Percentiles rank a stretch among this genome's conserved stretches.
phyloP scores from a whole-genome alignment of 92 coral and sea anemone genomes.

The Nematostella vectensis region DNA sequence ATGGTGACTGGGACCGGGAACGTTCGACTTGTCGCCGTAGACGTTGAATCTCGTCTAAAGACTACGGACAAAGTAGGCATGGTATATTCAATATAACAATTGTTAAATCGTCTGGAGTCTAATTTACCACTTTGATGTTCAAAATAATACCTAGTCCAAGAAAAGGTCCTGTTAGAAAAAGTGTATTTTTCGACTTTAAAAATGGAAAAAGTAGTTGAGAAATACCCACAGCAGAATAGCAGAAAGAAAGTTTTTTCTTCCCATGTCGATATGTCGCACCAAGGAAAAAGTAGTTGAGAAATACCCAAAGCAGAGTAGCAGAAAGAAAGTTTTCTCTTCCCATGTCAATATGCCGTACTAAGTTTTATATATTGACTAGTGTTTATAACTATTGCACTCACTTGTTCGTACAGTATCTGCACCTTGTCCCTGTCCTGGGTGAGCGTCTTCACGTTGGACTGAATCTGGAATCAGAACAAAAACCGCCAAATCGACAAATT shows the following conservation, averaged over 20 bases:
- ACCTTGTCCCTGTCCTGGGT: slow-evolving; percentile 85
- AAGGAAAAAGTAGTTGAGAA: too few species aligned
- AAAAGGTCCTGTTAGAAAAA: too few species aligned
- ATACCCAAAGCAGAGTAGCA: too few species aligned
- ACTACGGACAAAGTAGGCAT: slow-evolving; percentile 27
- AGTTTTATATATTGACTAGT: background rate
- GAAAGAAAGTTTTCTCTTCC: too few species aligned
- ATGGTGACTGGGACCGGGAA: slow-evolving; percentile 93
- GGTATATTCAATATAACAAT: background rate
- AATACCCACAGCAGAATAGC: too few species aligned
- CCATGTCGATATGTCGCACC: too few species aligned
- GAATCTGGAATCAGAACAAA: slow-evolving; percentile 50
- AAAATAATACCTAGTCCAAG: too few species aligned
- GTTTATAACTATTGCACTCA: slow-evolving; percentile 3
- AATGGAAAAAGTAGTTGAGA: too few species aligned
- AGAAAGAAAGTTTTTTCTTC: too few species aligned
- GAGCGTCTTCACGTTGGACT: slow-evolving; percentile 75
- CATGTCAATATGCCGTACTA: too few species aligned
- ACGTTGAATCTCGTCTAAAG: slow-evolving; percentile 91
- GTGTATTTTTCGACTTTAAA: too few species aligned
- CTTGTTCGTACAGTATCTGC: slow-evolving; percentile 93
- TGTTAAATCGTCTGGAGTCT: background rate
- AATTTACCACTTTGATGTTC: background rate
- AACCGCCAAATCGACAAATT: background rate
- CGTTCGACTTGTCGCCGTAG: slow-evolving; percentile 86